Evolutionary conservation across 2,797 vertebrate genomes (phyloP).

Genomic region (Pangasius krempfi): DNA sequence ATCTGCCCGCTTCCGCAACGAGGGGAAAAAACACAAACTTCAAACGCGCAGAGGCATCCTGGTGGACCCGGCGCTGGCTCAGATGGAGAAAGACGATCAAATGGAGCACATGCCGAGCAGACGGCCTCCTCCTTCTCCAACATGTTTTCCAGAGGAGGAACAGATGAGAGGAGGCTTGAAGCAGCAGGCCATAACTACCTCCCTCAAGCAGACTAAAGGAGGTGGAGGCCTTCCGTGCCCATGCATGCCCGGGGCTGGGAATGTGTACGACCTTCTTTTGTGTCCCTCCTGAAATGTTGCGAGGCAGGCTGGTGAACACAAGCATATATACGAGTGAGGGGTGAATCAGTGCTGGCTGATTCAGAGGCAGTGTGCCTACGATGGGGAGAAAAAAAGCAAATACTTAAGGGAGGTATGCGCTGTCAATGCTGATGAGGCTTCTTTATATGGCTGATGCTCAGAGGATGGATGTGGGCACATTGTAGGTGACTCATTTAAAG

Average conservation of each 20-base stretch:
- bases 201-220: constrained; percentile 38
- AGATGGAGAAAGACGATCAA: constrained; percentile 31
- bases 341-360: constrained; percentile 56
- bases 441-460: constrained; percentile 62
- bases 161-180: constrained; percentile 36
- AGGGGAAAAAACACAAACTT: constrained; percentile 31
- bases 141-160: constrained; percentile 58
- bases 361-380: constrained; percentile 60
- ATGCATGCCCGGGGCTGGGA: constrained; percentile 68
- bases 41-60: constrained; percentile 54
- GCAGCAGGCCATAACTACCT: constrained; percentile 33
- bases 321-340: neutral
- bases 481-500: constrained; percentile 76
- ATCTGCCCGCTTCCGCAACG: constrained; percentile 53
- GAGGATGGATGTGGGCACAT: constrained; percentile 66
- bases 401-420: constrained; percentile 66
- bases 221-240: constrained; percentile 30
- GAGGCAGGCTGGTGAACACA: constrained; percentile 51
- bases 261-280: constrained; percentile 71
- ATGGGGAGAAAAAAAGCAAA: constrained; percentile 49
- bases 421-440: constrained; percentile 76
- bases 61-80: constrained; percentile 45
- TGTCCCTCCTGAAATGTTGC: constrained; percentile 40
- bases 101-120: constrained; percentile 41
- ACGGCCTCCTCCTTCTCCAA: constrained; percentile 54